Evolutionary conservation across 2,113 vertebrate species (phyloP), one percentile per base, ranked within the genome.

Genomic region (Prochilodus magdalenae): DNA sequence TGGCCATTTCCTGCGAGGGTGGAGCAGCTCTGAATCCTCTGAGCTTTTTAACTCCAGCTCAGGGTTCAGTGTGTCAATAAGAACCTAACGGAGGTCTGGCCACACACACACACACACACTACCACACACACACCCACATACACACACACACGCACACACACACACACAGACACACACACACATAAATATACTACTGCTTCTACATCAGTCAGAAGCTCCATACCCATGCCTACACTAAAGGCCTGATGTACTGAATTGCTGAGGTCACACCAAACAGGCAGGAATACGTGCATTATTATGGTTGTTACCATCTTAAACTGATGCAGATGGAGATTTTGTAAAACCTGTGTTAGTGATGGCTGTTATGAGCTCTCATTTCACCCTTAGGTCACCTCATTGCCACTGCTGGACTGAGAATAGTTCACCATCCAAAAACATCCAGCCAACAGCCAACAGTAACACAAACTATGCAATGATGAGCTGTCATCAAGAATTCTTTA

Each of bases 61-160:
- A 60, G 47, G 36, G 82, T 74, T 84, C 77, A 84, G 47, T 80
- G 79, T 75, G 82, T 79, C 82, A 84, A 70, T 79, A 80, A 51
- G 63, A 26, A 80, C 49, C 51, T 60, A 33, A 63, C 69, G 60
- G 27, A 26, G 27, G 71, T 72, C 29, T 65, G 71, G 74, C 24
- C 36, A 44, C 22, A 70, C 33, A n/a, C 24, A 20, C 16, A 55
- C 57, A 59, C 22, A 59, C 57, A 24, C 57, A 55, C 16, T 13
- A 20, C 53, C 16, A 55, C 53, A 55, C 24, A 20, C 16, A 55
- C 57, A 59, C 22, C n/a, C 57, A 24, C 57, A 55, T 3, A 55
- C 53, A 55, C 51, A 13, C 51, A 53, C 51, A 10, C 51, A 53
- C 63, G n/a, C n/a, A n/a, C n/a, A n/a, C 51, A 53, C 10, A 53